A percentile compares a stretch with the other conserved stretches of the same genome.
These are phyloP conservation scores for Drosophila cardini DNA, from an alignment of 1,140 invertebrate species.

Conservation along the genomic window DNA sequence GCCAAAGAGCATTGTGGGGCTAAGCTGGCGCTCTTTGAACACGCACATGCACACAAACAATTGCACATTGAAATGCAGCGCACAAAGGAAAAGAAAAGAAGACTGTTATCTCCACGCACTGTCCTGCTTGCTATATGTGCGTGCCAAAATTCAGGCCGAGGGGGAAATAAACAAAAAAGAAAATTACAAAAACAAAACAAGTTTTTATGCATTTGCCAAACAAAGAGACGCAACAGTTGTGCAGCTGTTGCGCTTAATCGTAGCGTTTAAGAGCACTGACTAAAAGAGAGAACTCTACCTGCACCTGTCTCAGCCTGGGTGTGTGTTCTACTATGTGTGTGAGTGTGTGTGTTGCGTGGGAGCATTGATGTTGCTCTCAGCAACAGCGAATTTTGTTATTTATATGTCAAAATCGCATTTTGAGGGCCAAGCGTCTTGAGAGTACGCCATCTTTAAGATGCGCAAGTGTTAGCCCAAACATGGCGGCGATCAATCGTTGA, in stretches of 20 bases:
- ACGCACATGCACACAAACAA: slow-evolving; percentile 26
- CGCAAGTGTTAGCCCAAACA: slow-evolving; percentile 18
- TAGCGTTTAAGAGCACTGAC: slow-evolving; percentile 24
- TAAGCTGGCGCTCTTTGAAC: slow-evolving; percentile 37
- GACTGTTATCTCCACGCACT: slow-evolving; percentile 39
- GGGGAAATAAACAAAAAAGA: not conserved
- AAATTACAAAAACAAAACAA: slow-evolving; percentile 2
- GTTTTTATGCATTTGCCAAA: slow-evolving; percentile 37
- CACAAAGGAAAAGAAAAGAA: slow-evolving; percentile 21
- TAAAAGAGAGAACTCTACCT: slow-evolving; percentile 32
- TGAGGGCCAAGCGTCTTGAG: slow-evolving; percentile 10
- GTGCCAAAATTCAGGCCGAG: not conserved
- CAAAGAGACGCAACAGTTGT: slow-evolving; percentile 34
- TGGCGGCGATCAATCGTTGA: slow-evolving; percentile 14
- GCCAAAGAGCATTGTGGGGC: slow-evolving; percentile 18
- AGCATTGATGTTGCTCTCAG: slow-evolving; percentile 1
- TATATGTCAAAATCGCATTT: slow-evolving; percentile 27
- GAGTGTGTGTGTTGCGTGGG: slow-evolving; percentile 19
- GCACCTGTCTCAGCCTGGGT: slow-evolving; percentile 15
- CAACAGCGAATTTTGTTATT: slow-evolving; percentile 26
- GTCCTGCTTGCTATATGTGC: slow-evolving; percentile 10
- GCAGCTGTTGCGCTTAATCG: slow-evolving; percentile 50
- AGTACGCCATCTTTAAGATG: slow-evolving; percentile 2
- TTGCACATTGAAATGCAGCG: slow-evolving; percentile 28
- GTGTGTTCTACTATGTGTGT: not conserved